Percentiles rank a stretch among this genome's conserved stretches.
phyloP scores from a whole-genome alignment of 2,797 vertebrate species.

The Pteronotus mesoamericanus region DNA sequence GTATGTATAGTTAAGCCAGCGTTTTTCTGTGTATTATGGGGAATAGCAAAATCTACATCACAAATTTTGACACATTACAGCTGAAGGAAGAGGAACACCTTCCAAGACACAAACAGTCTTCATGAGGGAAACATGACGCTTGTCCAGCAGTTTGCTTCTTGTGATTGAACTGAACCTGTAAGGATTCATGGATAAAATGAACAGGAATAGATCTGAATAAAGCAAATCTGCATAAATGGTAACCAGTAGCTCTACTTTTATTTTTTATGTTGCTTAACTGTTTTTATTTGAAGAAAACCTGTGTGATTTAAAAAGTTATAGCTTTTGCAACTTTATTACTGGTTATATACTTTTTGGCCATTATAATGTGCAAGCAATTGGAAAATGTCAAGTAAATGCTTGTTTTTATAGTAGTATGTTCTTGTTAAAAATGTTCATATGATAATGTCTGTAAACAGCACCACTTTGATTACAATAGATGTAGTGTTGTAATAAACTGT shows the following conservation, averaged over 20 bases:
- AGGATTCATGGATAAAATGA: slow-evolving; percentile 91
- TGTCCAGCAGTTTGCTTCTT: slow-evolving; percentile 91
- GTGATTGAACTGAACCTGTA: slow-evolving; percentile 89
- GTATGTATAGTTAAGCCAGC: slow-evolving; percentile 86
- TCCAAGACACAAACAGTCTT: slow-evolving; percentile 86
- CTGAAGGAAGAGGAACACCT: slow-evolving; percentile 94
- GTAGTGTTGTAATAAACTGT: slow-evolving; percentile 99
- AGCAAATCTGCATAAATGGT: slow-evolving; percentile 94
- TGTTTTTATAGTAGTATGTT: slow-evolving; percentile 96
- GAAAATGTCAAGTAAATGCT: slow-evolving; percentile 90
- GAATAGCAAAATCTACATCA: slow-evolving; percentile 99
- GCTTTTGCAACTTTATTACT: slow-evolving; percentile 90
- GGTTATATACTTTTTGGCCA: slow-evolving; percentile 89
- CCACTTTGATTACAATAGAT: slow-evolving; percentile 97
- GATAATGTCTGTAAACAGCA: slow-evolving; percentile 97
- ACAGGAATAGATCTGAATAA: slow-evolving; percentile 92
- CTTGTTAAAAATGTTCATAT: slow-evolving; percentile 90
- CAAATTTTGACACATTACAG: slow-evolving; percentile 99
- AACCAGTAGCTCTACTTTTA: slow-evolving; percentile 91
- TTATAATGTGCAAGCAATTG: slow-evolving; percentile 93
- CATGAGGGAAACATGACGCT: slow-evolving; percentile 87
- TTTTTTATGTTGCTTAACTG: slow-evolving; percentile 94
- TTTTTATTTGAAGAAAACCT: slow-evolving; percentile 97
- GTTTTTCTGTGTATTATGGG: slow-evolving; percentile 86
- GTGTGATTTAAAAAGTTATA: slow-evolving; percentile 89